Evolutionary conservation across 2,888 invertebrate species (phyloP).

Genomic region (Leptura quadrifasciata): DNA sequence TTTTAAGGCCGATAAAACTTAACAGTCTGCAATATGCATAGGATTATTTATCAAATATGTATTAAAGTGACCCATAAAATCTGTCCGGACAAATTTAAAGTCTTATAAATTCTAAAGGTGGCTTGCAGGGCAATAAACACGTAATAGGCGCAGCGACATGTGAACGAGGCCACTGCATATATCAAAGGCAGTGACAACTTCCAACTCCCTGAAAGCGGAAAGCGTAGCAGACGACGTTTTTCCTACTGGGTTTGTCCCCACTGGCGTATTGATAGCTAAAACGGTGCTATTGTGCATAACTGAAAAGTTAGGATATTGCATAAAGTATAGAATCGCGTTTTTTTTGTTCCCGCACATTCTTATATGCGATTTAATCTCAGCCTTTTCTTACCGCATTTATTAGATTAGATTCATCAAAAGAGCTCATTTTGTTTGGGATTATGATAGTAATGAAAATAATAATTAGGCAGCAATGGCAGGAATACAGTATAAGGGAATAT

Average conservation of each 20-base stretch:
- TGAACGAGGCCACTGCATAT: slow-evolving; percentile 15
- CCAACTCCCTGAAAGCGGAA: background rate
- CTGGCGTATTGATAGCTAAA: background rate
- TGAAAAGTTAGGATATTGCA: too few relatives aligned
- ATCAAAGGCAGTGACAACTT: slow-evolving; percentile 14
- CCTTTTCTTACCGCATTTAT: too few relatives aligned
- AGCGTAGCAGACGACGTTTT: background rate
- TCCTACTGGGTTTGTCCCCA: background rate
- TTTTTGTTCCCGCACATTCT: too few relatives aligned
- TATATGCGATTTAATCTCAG: too few relatives aligned
- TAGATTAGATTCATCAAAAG: too few relatives aligned
- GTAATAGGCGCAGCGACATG: slow-evolving; percentile 11
- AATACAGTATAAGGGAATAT: too few relatives aligned
- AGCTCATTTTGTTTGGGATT: too few relatives aligned
- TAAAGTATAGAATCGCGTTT: too few relatives aligned
- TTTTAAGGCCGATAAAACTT: background rate
- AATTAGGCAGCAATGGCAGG: too few relatives aligned
- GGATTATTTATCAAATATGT: background rate
- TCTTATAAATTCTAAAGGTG: slow-evolving; percentile 8
- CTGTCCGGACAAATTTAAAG: background rate
- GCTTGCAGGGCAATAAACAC: slow-evolving; percentile 10
- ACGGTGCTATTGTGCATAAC: too few relatives aligned
- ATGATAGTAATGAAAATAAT: too few relatives aligned
- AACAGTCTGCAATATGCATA: background rate
- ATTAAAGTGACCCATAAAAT: slow-evolving; percentile 17